These are phyloP conservation scores for Thunnus maccoyii DNA, from an alignment of 2,113 vertebrate species.

Conservation along the genomic window DNA sequence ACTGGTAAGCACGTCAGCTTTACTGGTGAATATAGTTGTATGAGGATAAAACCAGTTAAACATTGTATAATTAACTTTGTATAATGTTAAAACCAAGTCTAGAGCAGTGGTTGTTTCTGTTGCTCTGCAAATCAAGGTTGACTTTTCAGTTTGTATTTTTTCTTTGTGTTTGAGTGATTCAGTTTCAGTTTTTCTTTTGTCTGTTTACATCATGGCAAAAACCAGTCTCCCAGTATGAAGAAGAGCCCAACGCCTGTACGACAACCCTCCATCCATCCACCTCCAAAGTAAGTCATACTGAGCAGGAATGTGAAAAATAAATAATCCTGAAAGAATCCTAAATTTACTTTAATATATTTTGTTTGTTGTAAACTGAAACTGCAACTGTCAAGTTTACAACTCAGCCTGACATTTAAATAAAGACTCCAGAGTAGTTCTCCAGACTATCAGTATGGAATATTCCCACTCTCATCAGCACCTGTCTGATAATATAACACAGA, in stretches of 20 bases:
- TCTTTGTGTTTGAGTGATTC: not conserved
- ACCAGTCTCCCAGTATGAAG: slow-evolving; percentile 42
- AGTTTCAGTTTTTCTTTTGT: not conserved
- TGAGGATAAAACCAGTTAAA: too few relatives aligned
- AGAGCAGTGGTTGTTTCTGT: not conserved
- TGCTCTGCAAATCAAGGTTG: not conserved
- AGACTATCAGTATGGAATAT: too few relatives aligned
- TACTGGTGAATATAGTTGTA: not conserved
- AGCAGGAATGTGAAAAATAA: not conserved
- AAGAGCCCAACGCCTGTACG: slow-evolving; percentile 20
- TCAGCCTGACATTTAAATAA: too few relatives aligned
- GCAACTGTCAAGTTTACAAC: too few relatives aligned
- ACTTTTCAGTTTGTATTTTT: not conserved
- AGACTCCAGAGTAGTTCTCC: too few relatives aligned
- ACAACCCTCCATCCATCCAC: not conserved
- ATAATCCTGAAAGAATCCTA: too few relatives aligned
- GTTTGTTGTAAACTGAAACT: too few relatives aligned
- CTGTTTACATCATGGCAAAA: not conserved
- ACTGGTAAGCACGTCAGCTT: slow-evolving; percentile 31
- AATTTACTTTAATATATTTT: not conserved
- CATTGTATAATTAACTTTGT: too few relatives aligned
- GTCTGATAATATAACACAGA: too few relatives aligned
- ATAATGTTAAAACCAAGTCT: too few relatives aligned
- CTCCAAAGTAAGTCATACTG: slow-evolving; percentile 59
- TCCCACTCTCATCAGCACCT: too few relatives aligned